phyloP scores from a whole-genome alignment of 2,888 invertebrate genomes.

The Ethmia dodecea region DNA sequence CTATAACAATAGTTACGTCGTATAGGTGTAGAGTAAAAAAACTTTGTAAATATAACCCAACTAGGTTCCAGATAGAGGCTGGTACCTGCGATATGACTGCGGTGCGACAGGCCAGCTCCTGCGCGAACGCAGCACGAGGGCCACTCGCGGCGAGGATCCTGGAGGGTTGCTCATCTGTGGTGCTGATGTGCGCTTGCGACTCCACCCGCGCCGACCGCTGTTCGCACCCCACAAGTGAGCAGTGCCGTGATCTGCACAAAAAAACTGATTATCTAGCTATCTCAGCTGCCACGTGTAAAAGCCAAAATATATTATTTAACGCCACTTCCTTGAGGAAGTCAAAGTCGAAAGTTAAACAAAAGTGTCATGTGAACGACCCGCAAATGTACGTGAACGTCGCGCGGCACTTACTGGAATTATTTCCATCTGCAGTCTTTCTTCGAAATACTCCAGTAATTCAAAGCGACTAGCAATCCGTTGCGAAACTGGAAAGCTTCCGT shows the following conservation, averaged over 20 bases:
- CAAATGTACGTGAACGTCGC: too few relatives aligned
- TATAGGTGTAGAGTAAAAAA: neutral
- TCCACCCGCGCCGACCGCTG: conserved; percentile 64
- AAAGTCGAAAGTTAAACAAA: too few relatives aligned
- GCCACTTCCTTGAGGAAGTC: too few relatives aligned
- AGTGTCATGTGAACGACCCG: too few relatives aligned
- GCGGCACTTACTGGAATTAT: too few relatives aligned
- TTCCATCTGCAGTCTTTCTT: too few relatives aligned
- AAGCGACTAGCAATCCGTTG: neutral
- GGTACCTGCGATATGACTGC: conserved; percentile 82
- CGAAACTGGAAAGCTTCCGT: neutral
- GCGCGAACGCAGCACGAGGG: conserved; percentile 82
- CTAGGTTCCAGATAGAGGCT: too few relatives aligned
- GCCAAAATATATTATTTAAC: too few relatives aligned
- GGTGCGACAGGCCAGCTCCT: conserved; percentile 88
- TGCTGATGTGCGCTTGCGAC: conserved; percentile 83
- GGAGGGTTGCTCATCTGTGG: conserved; percentile 81
- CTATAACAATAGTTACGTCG: too few relatives aligned
- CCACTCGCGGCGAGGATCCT: conserved; percentile 72
- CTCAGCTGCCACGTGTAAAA: too few relatives aligned
- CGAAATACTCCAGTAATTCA: neutral
- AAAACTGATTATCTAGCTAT: too few relatives aligned
- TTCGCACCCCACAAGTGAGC: conserved; percentile 81
- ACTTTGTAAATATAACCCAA: too few relatives aligned
- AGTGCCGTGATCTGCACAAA: conserved; percentile 49